A percentile compares a stretch with the other conserved stretches of the same genome.
Conservation (phyloP, 1,140 invertebrate species). For the Drosophila navojoa region DNA sequence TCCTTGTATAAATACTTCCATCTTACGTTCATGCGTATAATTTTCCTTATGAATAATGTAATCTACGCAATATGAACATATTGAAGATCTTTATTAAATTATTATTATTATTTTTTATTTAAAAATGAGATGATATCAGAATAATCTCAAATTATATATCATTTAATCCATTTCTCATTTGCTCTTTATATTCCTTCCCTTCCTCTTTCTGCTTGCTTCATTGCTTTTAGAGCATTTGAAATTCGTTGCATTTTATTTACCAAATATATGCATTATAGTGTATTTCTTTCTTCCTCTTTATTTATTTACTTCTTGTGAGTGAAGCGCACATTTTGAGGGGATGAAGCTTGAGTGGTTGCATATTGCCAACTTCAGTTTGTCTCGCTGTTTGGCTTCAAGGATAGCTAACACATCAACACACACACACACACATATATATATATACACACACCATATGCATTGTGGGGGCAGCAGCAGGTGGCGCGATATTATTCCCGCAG, state of each 20-base stretch:
- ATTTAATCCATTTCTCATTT: too few species aligned
- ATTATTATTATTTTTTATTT: too few species aligned
- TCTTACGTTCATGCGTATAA: too few species aligned
- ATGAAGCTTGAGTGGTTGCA: conserved; percentile 57
- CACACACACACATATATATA: neutral
- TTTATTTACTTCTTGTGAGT: conserved; percentile 72
- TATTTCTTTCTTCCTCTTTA: conserved; percentile 45
- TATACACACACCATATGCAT: neutral
- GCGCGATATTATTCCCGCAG: conserved; percentile 41
- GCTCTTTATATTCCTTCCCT: too few species aligned
- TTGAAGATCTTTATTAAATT: too few species aligned
- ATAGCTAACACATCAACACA: conserved; percentile 20
- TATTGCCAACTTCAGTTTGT: conserved; percentile 51
- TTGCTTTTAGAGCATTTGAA: conserved; percentile 11
- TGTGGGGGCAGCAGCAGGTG: conserved; percentile 21
- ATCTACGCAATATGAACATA: too few species aligned
- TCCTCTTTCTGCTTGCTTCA: neutral
- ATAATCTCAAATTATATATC: too few species aligned
- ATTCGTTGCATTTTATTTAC: neutral
- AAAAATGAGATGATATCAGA: too few species aligned
- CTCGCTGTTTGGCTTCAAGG: conserved; percentile 31
- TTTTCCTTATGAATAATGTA: too few species aligned
- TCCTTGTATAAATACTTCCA: too few species aligned
- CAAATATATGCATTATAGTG: conserved; percentile 4
- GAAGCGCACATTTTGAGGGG: conserved; percentile 62